Base-by-base conservation (phyloP, 2,797 vertebrate species). In the Gymnodraco acuticeps region DNA sequence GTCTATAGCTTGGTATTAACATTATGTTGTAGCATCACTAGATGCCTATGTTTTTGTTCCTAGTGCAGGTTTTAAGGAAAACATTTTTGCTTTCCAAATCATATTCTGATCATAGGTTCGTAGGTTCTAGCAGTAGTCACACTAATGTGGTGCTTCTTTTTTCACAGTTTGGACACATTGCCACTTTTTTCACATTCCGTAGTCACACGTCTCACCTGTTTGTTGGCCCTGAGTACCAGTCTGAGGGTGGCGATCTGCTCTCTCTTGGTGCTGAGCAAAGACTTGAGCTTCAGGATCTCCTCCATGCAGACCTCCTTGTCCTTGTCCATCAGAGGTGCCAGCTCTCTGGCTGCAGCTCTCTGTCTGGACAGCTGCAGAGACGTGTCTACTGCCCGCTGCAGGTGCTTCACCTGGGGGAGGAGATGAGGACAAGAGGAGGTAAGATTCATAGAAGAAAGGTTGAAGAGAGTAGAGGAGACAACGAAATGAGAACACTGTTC, bases 221-320 rank as follows among this genome's bases (percentile, higher is more conserved):
- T 99, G 94, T 99, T 99, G 56, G 97, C 98, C 91, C 99, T 99
- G 63, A 99, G 91, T 73, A 99, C 97, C 0, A 98, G 95, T 75
- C 98, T 88, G 48, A 99, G 89, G 0, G 98, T 99, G 10, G 98
- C 97, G 0, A 99, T 97, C 94, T 99, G 98, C 90, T 99, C 98
- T 78, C 97, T 90, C 88, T 99, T 99, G 8, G 97, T 99, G 89
- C 97, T 99, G 77, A 99, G 95, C 71, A 98, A 93, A 0, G 98
- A 97, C 84, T 98, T 98, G 41, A 99, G 94, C 88, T 99, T 99
- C 76, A 99, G 93, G 65, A 99, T 96, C 92, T 99, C 98, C 86
- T 99, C 98, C 96, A 98, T 90, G 90, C 97, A 97, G 91, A 92
- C 95, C 86, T 99, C 98, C 78, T 97, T 98, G 92, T 99, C 98